These are phyloP conservation scores for Sclerodermus sp. DNA, from an alignment of 2,888 invertebrate species.

Conservation along the genomic window DNA sequence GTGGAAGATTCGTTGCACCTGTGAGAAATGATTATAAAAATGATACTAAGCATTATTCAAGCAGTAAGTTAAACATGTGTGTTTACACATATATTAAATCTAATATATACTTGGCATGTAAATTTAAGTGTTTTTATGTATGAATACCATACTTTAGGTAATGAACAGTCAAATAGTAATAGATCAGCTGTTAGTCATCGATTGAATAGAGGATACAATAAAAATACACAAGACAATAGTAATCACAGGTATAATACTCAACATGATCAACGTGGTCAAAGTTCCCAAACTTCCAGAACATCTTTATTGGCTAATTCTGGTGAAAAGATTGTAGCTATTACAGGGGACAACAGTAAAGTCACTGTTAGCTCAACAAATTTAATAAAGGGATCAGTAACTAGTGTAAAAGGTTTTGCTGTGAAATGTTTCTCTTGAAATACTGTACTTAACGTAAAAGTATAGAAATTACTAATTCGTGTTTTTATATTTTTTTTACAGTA, in stretches of 20 bases:
- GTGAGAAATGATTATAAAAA: not conserved
- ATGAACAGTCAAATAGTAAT: slow-evolving; percentile 31
- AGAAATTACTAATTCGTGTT: no score
- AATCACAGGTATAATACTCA: slow-evolving; percentile 35
- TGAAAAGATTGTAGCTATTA: slow-evolving; percentile 36
- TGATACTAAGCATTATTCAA: not conserved
- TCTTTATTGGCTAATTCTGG: slow-evolving; percentile 28
- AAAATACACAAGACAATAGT: slow-evolving; percentile 30
- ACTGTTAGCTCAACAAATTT: slow-evolving; percentile 38
- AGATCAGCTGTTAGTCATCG: slow-evolving; percentile 28
- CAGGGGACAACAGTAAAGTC: slow-evolving; percentile 45
- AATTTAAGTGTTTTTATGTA: not conserved
- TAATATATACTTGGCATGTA: not conserved
- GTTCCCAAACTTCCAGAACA: slow-evolving; percentile 18
- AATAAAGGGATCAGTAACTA: slow-evolving; percentile 45
- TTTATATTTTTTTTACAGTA: slow-evolving; percentile 45
- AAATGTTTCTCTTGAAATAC: not conserved
- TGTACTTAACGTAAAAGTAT: no score
- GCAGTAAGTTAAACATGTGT: no score
- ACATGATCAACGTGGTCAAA: slow-evolving; percentile 35
- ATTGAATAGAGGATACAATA: slow-evolving; percentile 30
- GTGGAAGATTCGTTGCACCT: slow-evolving; percentile 5
- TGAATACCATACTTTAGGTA: slow-evolving; percentile 21
- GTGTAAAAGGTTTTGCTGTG: slow-evolving; percentile 44
- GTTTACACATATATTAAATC: no score